Percentiles rank a stretch among this genome's conserved stretches.
phyloP scores from a whole-genome alignment of 2,797 vertebrate genomes.

The Sebastolobus altivelis region DNA sequence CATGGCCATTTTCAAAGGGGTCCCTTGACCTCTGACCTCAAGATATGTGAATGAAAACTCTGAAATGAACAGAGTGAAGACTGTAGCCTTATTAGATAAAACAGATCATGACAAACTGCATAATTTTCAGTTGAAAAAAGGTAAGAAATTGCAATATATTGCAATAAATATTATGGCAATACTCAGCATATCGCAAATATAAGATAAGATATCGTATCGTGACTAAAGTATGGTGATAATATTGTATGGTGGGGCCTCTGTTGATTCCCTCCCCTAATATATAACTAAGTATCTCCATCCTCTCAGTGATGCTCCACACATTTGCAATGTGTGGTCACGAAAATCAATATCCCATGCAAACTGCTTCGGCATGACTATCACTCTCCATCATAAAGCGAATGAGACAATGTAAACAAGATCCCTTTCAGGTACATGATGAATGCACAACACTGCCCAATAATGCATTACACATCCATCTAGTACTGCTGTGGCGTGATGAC shows the following conservation, averaged over 20 bases:
- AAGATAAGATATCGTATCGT: too few species aligned
- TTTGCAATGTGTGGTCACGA: slow-evolving; percentile 16
- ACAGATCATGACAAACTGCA: too few species aligned
- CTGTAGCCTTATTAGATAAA: too few species aligned
- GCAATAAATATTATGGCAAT: too few species aligned
- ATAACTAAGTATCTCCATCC: slow-evolving; percentile 11
- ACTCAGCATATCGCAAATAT: too few species aligned
- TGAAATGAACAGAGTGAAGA: too few species aligned
- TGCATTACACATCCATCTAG: slow-evolving; percentile 52
- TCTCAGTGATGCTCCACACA: slow-evolving; percentile 16
- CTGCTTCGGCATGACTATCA: background rate
- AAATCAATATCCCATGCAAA: slow-evolving; percentile 46
- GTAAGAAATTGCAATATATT: too few species aligned
- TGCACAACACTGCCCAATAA: slow-evolving; percentile 47
- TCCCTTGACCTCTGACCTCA: too few species aligned
- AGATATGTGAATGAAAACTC: too few species aligned
- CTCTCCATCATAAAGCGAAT: slow-evolving; percentile 38
- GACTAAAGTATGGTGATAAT: rapidly evolving
- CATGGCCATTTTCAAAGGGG: too few species aligned
- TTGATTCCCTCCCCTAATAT: too few species aligned
- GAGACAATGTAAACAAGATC: slow-evolving; percentile 50
- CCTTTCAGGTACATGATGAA: slow-evolving; percentile 44
- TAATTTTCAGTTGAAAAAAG: rapidly evolving
- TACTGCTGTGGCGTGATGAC: slow-evolving; percentile 43
- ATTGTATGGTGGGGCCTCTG: too few species aligned